Evolutionary conservation across 2,797 vertebrate species (phyloP).

Genomic region (Myotis vivesi): DNA sequence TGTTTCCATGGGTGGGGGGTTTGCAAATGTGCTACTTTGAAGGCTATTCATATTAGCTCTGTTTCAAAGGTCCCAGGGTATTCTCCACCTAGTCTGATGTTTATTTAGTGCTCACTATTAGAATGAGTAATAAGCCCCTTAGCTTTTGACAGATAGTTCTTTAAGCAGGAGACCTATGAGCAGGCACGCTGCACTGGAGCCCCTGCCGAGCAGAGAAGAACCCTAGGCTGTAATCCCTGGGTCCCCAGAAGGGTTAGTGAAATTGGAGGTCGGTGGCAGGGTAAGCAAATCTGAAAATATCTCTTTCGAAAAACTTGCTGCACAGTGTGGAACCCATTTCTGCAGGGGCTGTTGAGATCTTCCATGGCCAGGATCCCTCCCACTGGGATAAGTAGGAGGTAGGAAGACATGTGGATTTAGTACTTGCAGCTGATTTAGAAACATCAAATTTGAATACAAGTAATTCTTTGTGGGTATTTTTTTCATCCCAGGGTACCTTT

Average conservation of each 20-base stretch:
- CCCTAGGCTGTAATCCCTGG: not conserved
- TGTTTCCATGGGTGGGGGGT: not conserved
- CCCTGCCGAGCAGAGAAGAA: slow-evolving; percentile 20
- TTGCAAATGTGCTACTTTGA: slow-evolving; percentile 29
- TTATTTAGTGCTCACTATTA: not conserved
- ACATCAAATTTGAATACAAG: slow-evolving; percentile 7
- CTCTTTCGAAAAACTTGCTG: not conserved
- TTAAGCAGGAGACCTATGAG: not conserved
- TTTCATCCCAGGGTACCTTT: not conserved
- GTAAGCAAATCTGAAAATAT: slow-evolving; percentile 5
- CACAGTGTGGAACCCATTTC: not conserved
- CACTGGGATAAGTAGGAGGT: not conserved
- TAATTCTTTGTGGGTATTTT: not conserved
- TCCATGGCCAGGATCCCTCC: not conserved
- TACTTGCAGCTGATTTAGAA: slow-evolving; percentile 20
- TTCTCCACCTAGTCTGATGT: not conserved
- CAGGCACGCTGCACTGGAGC: not conserved
- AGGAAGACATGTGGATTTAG: not conserved
- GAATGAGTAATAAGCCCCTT: slow-evolving; percentile 40
- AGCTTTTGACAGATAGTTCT: not conserved
- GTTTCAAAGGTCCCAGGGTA: not conserved
- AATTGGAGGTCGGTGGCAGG: not conserved
- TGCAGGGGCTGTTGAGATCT: not conserved
- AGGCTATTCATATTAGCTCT: slow-evolving; percentile 3
- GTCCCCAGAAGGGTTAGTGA: not conserved